Evolutionary conservation across 2,797 vertebrate species (phyloP), one percentile per base, ranked within the genome.

Genomic region (Erithacus rubecula): DNA sequence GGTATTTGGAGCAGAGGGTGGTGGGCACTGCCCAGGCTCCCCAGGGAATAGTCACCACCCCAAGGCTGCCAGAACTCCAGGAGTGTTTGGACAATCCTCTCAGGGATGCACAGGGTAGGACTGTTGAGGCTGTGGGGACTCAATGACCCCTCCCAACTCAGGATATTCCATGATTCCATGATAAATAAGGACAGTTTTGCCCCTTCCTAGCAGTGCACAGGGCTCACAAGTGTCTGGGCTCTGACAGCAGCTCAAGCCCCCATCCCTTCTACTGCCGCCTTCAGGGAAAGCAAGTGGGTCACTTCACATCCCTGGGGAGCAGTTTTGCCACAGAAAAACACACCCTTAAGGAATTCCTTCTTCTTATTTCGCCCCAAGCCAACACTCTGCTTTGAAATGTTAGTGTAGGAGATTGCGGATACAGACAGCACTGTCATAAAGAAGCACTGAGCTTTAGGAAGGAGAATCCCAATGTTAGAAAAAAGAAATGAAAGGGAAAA

Each of bases 1-100:
- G 47, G 13, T 24, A 13, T 53, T 6, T 41, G 41, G 59, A 29
- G 44, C 46, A 74, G 17, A 53, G 9, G 15, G 18, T 67, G 77
- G 1, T 18, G 3, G 21, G 15, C 44, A 37, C 44, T 58, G 19
- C 0, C 5, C 19, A 51, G 52, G 37, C 29, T 65, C 11, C 13
- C 19, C n/a, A 30, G 37, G n/a, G 26, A 55, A 34, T 3, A 24
- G 8, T 2, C 52, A 37, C 0, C 0, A 24, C 24, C n/a, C 24
- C 9, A 21, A 24, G n/a, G 16, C n/a, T 52, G 23, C 37, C 52
- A 65, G n/a, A 52, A 39, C 39, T 65, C 37, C 6, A 11, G 21
- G 5, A 53, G 5, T 0, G 11, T 0, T 60, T 74, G 30, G 39
- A 60, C 34, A 34, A 6, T 0, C 0, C n/a, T 24, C 37, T 7